Percentiles rank a stretch among this genome's conserved stretches.
phyloP scores from a whole-genome alignment of 2,888 invertebrate genomes.

The Aethes cnicana region DNA sequence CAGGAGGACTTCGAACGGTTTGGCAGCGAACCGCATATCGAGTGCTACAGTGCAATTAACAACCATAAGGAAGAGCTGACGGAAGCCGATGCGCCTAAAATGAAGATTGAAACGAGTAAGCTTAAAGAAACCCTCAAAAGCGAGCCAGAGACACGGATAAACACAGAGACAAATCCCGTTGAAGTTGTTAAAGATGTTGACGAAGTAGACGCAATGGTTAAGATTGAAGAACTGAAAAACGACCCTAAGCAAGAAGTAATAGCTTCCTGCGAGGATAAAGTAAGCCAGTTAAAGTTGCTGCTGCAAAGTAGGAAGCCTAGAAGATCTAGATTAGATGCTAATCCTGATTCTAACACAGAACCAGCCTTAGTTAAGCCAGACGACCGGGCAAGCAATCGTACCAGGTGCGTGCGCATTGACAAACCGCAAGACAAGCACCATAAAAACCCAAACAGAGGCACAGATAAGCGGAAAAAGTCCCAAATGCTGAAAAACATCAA shows the following conservation, averaged over 20 bases:
- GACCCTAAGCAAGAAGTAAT: conserved; percentile 45
- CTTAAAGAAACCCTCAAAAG: conserved; percentile 42
- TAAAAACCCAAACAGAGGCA: conserved; percentile 49
- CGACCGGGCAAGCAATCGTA: conserved; percentile 34
- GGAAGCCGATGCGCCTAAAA: conserved; percentile 50
- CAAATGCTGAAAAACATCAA: conserved; percentile 49
- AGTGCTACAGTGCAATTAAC: conserved; percentile 51
- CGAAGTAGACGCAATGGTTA: conserved; percentile 26
- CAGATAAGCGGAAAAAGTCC: conserved; percentile 46
- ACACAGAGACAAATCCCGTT: not conserved
- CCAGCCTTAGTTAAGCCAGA: conserved; percentile 24
- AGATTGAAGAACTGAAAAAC: conserved; percentile 20
- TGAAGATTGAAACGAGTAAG: conserved; percentile 47
- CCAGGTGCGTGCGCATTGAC: conserved; percentile 38
- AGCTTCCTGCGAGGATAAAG: conserved; percentile 65
- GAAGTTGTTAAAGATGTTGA: conserved; percentile 35
- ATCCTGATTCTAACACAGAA: conserved; percentile 35
- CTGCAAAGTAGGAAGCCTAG: conserved; percentile 45
- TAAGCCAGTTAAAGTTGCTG: conserved; percentile 59
- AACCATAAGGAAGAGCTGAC: conserved; percentile 45
- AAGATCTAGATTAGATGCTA: conserved; percentile 39
- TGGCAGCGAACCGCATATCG: conserved; percentile 47
- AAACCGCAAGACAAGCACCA: conserved; percentile 49
- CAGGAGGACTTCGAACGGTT: conserved; percentile 60
- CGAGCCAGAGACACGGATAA: not conserved